A percentile compares a stretch with the other conserved stretches of the same genome.
These are phyloP conservation scores for Leptinotarsa texana DNA, from an alignment of 1,140 invertebrate genomes.

Conservation along the genomic window DNA sequence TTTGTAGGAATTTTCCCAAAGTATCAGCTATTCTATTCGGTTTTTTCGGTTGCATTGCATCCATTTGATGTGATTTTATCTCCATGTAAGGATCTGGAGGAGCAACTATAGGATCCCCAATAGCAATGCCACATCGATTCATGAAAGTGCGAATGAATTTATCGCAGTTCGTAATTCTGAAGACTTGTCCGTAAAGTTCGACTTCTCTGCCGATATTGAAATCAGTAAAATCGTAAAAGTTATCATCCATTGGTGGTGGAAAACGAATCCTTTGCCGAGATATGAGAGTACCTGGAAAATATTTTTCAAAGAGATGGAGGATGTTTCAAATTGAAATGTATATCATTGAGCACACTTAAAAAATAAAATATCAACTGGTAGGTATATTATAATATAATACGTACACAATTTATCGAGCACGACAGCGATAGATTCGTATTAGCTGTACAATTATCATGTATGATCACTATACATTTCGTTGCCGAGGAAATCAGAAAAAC, in stretches of 20 bases:
- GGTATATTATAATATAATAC: too few species aligned
- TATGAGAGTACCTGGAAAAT: constrained; percentile 68
- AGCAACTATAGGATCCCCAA: constrained; percentile 70
- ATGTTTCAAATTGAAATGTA: too few species aligned
- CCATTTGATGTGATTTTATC: constrained; percentile 52
- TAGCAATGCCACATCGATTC: constrained; percentile 79
- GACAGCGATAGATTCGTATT: too few species aligned
- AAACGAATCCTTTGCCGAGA: constrained; percentile 75
- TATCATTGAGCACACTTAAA: too few species aligned
- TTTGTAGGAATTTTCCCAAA: constrained; percentile 74
- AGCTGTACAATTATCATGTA: too few species aligned
- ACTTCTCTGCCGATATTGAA: constrained; percentile 77
- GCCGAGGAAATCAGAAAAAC: too few species aligned
- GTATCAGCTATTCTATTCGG: constrained; percentile 59
- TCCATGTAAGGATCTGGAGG: constrained; percentile 63
- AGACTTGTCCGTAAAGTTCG: constrained; percentile 75
- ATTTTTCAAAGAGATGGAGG: too few species aligned
- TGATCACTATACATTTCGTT: too few species aligned
- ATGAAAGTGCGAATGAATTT: constrained; percentile 84
- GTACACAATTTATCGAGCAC: too few species aligned
- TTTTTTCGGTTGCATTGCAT: constrained; percentile 57
- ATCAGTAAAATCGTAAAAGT: constrained; percentile 76
- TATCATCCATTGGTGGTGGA: constrained; percentile 67
- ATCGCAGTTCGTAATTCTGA: constrained; percentile 82
- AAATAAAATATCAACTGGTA: too few species aligned